phyloP scores from a whole-genome alignment of 2,888 invertebrate genomes.

The Ceraclea dissimilis region DNA sequence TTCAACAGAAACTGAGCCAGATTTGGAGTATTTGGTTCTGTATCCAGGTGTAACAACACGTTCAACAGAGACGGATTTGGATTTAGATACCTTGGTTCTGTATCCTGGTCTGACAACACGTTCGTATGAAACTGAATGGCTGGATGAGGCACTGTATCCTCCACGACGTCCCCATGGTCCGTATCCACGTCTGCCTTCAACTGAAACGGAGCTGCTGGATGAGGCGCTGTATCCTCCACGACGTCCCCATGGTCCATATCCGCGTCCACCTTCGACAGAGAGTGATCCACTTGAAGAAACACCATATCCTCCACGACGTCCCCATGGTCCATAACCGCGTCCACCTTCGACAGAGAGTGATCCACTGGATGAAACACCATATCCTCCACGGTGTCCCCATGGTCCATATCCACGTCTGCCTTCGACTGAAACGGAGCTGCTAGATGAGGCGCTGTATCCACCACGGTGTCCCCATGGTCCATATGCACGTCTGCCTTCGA shows the following conservation, averaged over 20 bases:
- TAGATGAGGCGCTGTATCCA: too few species aligned
- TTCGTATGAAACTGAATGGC: slow-evolving; percentile 1
- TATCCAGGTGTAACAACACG: slow-evolving; percentile 1
- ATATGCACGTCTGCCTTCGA: too few species aligned
- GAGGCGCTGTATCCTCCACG: not conserved
- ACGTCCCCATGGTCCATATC: slow-evolving; percentile 6
- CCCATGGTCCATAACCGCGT: slow-evolving; percentile 5
- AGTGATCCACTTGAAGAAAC: not conserved
- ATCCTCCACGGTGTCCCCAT: not conserved
- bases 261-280: not conserved
- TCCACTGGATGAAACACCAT: not conserved
- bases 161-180: too few species aligned
- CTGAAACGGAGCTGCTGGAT: too few species aligned
- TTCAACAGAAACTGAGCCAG: slow-evolving; percentile 7
- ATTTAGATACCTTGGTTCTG: slow-evolving; percentile 4
- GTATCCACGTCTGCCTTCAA: too few species aligned
- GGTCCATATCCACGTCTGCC: not conserved
- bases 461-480: too few species aligned
- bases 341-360: not conserved
- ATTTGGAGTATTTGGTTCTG: not conserved
- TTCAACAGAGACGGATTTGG: slow-evolving; percentile 1
- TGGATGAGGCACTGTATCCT: too few species aligned
- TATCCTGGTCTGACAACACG: slow-evolving; percentile 5
- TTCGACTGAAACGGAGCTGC: not conserved
- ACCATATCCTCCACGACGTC: slow-evolving; percentile 3